Conservation (phyloP, 2,888 invertebrate species). For the Empis stercorea region DNA sequence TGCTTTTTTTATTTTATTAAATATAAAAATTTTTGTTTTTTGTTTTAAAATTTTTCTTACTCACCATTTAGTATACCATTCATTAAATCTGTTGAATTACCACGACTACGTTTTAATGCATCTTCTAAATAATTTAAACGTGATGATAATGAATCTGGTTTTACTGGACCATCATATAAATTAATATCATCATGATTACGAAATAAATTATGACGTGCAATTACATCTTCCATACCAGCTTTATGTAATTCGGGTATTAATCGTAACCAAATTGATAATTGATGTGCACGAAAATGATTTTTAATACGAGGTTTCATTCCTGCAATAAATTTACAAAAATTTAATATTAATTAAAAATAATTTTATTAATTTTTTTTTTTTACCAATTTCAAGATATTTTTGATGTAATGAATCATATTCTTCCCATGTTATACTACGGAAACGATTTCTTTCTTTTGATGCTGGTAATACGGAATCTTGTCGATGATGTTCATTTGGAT, state of each 20-base stretch:
- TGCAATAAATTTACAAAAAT: no score
- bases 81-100: constrained; percentile 21
- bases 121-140: constrained; percentile 39
- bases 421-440: constrained; percentile 77
- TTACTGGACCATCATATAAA: constrained; percentile 77
- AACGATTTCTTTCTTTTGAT: constrained; percentile 72
- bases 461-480: constrained; percentile 64
- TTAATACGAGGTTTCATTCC: constrained; percentile 83
- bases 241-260: constrained; percentile 83
- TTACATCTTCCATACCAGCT: constrained; percentile 80
- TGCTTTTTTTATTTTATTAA: no score
- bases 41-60: no score
- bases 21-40: no score
- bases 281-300: constrained; percentile 89
- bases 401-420: constrained; percentile 86
- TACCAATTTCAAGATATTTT: constrained; percentile 86
- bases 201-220: constrained; percentile 77
- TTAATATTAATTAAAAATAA: no score
- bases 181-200: constrained; percentile 78
- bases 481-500: constrained; percentile 72
- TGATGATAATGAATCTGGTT: constrained; percentile 65
- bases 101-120: constrained; percentile 42
- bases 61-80: no score
- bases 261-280: constrained; percentile 88
- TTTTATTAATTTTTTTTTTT: no score